These are phyloP conservation scores for Drosophila rhopaloa DNA, from an alignment of 1,140 invertebrate genomes.

Conservation along the genomic window DNA sequence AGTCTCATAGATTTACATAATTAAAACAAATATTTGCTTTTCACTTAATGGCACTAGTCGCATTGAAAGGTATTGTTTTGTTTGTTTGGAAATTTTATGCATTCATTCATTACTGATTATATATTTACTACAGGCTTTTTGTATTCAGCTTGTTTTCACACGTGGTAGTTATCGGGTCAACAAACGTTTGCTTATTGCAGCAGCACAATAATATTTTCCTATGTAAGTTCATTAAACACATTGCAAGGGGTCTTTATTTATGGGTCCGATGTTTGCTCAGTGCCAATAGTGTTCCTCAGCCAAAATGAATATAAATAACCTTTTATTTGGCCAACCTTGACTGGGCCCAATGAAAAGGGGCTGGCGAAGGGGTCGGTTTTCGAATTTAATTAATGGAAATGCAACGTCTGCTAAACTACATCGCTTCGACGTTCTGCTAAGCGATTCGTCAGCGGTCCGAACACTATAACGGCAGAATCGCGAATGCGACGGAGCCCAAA, in stretches of 20 bases:
- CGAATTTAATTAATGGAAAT: constrained; percentile 19
- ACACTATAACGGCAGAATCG: constrained; percentile 13
- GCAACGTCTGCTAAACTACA: constrained; percentile 13
- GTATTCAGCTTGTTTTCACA: background rate
- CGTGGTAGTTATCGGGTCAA: background rate
- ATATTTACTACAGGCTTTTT: background rate
- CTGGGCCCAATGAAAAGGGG: constrained; percentile 7
- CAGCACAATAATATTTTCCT: background rate
- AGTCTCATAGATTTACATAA: background rate
- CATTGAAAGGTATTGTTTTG: background rate
- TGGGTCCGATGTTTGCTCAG: background rate
- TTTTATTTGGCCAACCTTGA: constrained; percentile 16
- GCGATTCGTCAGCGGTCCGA: constrained; percentile 24
- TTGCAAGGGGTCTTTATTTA: background rate
- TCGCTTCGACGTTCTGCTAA: background rate
- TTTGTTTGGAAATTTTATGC: background rate
- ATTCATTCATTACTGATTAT: background rate
- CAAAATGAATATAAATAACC: constrained; percentile 34
- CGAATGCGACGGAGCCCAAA: constrained; percentile 15
- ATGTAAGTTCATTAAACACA: background rate
- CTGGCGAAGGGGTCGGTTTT: background rate
- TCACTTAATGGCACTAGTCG: background rate
- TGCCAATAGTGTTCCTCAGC: constrained; percentile 9
- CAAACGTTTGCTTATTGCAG: background rate
- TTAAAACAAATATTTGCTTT: background rate